A percentile compares a stretch with the other conserved stretches of the same genome.
Evolutionary conservation across 1,140 invertebrate species (phyloP).

Genomic region (Plodia interpunctella): DNA sequence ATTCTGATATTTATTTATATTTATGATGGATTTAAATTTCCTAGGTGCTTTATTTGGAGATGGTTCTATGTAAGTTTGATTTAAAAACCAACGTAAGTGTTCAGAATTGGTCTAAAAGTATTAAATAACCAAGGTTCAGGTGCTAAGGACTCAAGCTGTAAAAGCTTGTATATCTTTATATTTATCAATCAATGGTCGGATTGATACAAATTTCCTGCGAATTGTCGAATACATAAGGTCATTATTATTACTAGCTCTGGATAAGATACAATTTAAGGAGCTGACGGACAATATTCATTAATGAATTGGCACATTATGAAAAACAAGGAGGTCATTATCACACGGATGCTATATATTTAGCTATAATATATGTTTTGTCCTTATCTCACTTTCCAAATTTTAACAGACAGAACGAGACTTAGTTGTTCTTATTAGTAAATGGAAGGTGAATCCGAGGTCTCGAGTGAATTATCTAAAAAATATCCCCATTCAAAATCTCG

Average conservation of each 20-base stretch:
- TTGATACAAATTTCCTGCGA: not conserved
- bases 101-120: conserved; percentile 55
- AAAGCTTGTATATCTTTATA: conserved; percentile 29
- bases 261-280: too few relatives aligned
- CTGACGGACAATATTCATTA: too few relatives aligned
- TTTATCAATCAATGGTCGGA: conserved; percentile 18
- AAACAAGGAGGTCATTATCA: too few relatives aligned
- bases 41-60: conserved; percentile 38
- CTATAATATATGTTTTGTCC: too few relatives aligned
- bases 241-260: not conserved
- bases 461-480: too few relatives aligned
- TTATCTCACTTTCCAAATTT: too few relatives aligned
- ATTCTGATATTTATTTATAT: not conserved
- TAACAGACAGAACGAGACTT: too few relatives aligned
- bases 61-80: conserved; percentile 12
- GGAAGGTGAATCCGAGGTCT: too few relatives aligned
- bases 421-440: too few relatives aligned
- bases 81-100: conserved; percentile 51
- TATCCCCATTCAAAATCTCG: too few relatives aligned
- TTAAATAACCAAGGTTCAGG: conserved; percentile 38
- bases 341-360: too few relatives aligned
- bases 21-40: not conserved
- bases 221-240: not conserved
- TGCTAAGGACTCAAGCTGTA: conserved; percentile 39
- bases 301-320: too few relatives aligned